Evolutionary conservation across 2,113 vertebrate genomes (phyloP).

Genomic region (Scytalopus superciliaris): DNA sequence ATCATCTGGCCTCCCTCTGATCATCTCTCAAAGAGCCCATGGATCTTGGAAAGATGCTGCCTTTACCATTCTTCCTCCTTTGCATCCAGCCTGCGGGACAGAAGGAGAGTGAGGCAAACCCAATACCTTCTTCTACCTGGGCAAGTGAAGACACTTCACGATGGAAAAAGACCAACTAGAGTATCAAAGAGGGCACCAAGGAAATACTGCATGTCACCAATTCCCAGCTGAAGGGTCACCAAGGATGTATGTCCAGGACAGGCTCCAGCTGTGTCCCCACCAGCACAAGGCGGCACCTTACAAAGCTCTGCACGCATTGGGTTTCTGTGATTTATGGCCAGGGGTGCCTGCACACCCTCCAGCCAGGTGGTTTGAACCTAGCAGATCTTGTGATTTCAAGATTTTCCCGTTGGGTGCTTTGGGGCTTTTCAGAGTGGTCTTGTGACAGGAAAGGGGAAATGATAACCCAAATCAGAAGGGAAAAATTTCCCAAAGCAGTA

Average conservation of each 20-base stretch:
- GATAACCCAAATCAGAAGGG: neutral
- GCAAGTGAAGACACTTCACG: neutral
- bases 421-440: neutral
- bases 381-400: neutral
- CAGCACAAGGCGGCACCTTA: neutral
- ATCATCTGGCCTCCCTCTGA: slow-evolving; percentile 68
- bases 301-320: neutral
- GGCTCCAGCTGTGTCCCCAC: neutral
- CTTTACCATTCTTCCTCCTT: slow-evolving; percentile 35
- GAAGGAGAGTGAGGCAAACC: slow-evolving; percentile 15
- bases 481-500: neutral
- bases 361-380: neutral
- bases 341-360: neutral
- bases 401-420: neutral
- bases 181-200: neutral
- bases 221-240: neutral
- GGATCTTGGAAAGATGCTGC: slow-evolving; percentile 41
- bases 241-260: neutral
- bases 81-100: slow-evolving; percentile 28
- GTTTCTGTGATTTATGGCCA: neutral
- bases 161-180: neutral
- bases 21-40: slow-evolving; percentile 74
- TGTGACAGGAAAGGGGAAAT: neutral
- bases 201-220: neutral
- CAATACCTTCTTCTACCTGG: neutral